These are phyloP conservation scores for Enteromius treurensis DNA, from an alignment of 2,797 vertebrate species.

Conservation along the genomic window DNA sequence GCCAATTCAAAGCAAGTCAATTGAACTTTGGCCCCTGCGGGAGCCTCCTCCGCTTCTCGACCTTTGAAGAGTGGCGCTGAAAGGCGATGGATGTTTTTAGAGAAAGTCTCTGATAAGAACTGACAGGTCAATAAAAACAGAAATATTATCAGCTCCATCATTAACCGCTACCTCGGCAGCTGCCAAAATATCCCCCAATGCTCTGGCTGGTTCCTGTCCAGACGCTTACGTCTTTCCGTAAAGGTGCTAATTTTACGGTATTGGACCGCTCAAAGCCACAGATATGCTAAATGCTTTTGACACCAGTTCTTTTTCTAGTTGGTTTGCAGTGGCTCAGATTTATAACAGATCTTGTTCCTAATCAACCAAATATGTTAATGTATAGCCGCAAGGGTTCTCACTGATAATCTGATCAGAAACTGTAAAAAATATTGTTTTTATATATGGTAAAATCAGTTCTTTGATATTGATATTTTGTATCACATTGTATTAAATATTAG, in stretches of 20 bases:
- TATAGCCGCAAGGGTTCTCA: background rate
- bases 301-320: slow-evolving; percentile 49
- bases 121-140: slow-evolving; percentile 81
- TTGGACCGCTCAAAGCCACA: slow-evolving; percentile 69
- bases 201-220: slow-evolving; percentile 68
- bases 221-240: slow-evolving; percentile 70
- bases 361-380: slow-evolving; percentile 26
- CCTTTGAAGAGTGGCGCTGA: slow-evolving; percentile 71
- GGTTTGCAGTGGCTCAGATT: slow-evolving; percentile 1
- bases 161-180: slow-evolving; percentile 68
- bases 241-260: slow-evolving; percentile 81
- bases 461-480: background rate
- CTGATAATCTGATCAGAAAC: background rate
- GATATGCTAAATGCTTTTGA: slow-evolving; percentile 66
- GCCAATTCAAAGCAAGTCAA: slow-evolving; percentile 22
- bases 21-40: slow-evolving; percentile 41
- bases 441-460: background rate
- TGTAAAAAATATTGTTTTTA: background rate
- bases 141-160: slow-evolving; percentile 74
- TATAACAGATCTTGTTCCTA: background rate
- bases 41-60: slow-evolving; percentile 57
- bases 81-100: slow-evolving; percentile 72
- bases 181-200: slow-evolving; percentile 73
- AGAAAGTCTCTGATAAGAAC: slow-evolving; percentile 75
- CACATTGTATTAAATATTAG: background rate